Conservation (phyloP, 2,888 invertebrate species). For the Brachypalpus laphriformis region DNA sequence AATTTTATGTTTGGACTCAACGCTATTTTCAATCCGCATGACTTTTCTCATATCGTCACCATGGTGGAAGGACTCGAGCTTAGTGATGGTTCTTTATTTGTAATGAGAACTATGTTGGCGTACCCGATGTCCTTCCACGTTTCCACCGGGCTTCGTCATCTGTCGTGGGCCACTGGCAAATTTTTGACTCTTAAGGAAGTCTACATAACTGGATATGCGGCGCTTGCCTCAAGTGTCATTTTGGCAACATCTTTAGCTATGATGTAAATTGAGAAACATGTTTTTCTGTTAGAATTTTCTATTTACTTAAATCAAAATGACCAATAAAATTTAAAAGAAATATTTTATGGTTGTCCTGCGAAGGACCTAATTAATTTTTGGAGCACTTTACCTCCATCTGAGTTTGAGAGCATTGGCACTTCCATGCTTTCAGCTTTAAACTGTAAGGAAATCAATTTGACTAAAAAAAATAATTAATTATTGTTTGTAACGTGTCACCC, state of each 20-base stretch:
- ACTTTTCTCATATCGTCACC: conserved; percentile 16
- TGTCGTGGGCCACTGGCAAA: conserved; percentile 37
- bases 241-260: neutral
- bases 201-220: conserved; percentile 29
- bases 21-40: conserved; percentile 20
- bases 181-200: conserved; percentile 15
- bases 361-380: too few relatives aligned
- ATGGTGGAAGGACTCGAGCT: conserved; percentile 45
- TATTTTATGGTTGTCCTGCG: too few relatives aligned
- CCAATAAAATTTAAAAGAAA: neutral
- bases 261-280: neutral
- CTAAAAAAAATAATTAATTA: too few relatives aligned
- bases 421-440: too few relatives aligned
- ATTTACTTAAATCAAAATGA: neutral
- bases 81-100: neutral
- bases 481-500: too few relatives aligned
- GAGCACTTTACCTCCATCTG: too few relatives aligned
- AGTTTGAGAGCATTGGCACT: too few relatives aligned
- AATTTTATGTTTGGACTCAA: conserved; percentile 7
- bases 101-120: conserved; percentile 10
- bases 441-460: too few relatives aligned
- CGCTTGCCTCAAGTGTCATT: neutral
- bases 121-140: conserved; percentile 45
- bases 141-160: conserved; percentile 50
- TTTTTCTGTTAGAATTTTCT: neutral